Base-by-base conservation (phyloP, 1,140 invertebrate genomes). In the Anoplolepis gracilipes region DNA sequence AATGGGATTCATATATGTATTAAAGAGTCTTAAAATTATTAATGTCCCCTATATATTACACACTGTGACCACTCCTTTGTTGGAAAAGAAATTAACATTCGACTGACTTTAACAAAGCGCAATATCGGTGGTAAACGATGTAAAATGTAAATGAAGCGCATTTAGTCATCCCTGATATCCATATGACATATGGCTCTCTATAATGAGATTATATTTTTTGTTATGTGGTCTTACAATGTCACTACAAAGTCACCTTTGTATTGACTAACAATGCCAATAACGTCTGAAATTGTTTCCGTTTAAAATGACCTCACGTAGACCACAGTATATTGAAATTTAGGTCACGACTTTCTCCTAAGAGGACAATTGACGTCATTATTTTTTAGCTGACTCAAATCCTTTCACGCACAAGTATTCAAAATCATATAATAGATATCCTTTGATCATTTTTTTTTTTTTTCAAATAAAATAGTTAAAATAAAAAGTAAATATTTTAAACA, bases 1-100 rank as follows among this genome's bases (percentile, higher is more conserved):
- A 82, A 73, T 73, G 67, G 67, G 78, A 82, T 82, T 79, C 33
- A 22, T 13, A 42, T 13, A 42, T n/a, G 42, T 33, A 81, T 57
- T 6, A 16, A n/a, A n/a, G n/a, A n/a, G 11, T 49, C 19, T 49
- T 16, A 49, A 19, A 49, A 10, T 10, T 57, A 57, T 57, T 57
- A 57, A 55, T 53, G 6, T 57, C n/a, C 8, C 2, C 22, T 57
- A 57, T n/a, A n/a, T n/a, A n/a, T 22, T 22, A 22, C n/a, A 22
- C 6, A 55, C 7, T 7, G 5, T 55, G 1, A 55, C 19, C 55
- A 55, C 1, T 22, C n/a, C n/a, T 22, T 55, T 57, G 55, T 22
- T 22, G 22, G 6, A 22, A 22, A 57, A 22, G n/a, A 57, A 57
- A 72, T 72, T 30, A 55, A 72, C 22, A 19, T 75, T 75, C 16